These are phyloP conservation scores for Heterocephalus glaber DNA, from an alignment of 2,113 vertebrate genomes.

Conservation along the genomic window DNA sequence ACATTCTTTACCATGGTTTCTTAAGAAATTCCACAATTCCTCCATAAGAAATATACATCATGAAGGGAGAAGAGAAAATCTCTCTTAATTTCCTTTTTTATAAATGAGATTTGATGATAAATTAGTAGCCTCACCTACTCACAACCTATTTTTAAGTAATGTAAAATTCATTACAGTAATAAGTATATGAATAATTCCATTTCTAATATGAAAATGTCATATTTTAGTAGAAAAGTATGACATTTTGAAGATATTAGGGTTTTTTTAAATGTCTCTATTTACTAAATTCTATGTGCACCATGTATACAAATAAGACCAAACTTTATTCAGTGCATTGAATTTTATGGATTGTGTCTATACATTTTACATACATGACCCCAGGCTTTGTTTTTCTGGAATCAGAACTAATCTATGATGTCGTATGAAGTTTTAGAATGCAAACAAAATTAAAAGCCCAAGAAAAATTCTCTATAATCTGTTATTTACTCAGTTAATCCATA, in stretches of 20 bases:
- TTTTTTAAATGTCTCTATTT: neutral
- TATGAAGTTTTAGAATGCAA: conserved; percentile 1
- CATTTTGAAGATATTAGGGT: neutral
- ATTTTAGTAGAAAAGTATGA: neutral
- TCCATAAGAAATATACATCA: neutral
- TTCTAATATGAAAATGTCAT: conserved; percentile 51
- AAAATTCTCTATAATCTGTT: neutral
- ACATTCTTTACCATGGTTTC: neutral
- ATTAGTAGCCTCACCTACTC: neutral
- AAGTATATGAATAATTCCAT: neutral
- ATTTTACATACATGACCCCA: neutral
- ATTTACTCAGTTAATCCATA: conserved; percentile 11
- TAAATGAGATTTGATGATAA: neutral
- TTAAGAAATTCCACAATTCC: neutral
- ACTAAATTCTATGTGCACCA: neutral
- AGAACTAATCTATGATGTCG: conserved; percentile 3
- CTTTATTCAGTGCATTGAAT: neutral
- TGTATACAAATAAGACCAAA: neutral
- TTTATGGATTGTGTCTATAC: neutral
- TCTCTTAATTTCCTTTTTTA: neutral
- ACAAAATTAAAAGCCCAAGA: conserved; percentile 52
- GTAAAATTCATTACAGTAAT: neutral
- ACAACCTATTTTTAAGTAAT: conserved; percentile 13
- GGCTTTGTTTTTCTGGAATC: neutral
- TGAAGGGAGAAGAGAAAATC: neutral